A percentile compares a stretch with the other conserved stretches of the same genome.
Conservation (phyloP, 2,113 vertebrate species). For the Chunga burmeisteri region DNA sequence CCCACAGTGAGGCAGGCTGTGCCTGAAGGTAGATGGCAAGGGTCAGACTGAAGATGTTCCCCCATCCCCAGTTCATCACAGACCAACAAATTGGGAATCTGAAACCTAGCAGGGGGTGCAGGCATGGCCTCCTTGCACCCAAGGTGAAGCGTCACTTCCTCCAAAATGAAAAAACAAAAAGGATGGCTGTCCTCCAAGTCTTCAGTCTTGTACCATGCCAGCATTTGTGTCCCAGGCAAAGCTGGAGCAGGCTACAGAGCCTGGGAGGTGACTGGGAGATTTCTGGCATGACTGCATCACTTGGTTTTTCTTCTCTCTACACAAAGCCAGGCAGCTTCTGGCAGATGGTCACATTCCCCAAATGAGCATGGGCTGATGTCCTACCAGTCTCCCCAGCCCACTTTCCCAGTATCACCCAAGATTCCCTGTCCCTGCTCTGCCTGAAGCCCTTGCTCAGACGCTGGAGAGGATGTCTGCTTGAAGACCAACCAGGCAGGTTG, state of each 20-base stretch:
- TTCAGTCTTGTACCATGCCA: not conserved
- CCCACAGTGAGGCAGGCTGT: not conserved
- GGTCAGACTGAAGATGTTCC: not conserved
- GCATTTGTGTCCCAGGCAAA: not conserved
- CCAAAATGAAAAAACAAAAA: not conserved
- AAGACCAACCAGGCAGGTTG: not conserved
- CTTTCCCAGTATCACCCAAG: not conserved
- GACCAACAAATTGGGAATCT: not conserved
- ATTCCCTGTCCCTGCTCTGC: not conserved
- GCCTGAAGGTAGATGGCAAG: not conserved
- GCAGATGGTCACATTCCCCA: not conserved
- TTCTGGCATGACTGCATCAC: not conserved
- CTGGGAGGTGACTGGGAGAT: not conserved
- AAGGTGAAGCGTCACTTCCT: not conserved
- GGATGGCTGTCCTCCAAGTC: not conserved
- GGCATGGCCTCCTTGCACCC: not conserved
- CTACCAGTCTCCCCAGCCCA: not conserved
- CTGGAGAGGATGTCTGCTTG: fast-evolving
- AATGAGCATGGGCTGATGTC: not conserved
- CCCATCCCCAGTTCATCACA: not conserved
- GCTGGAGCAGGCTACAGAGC: not conserved
- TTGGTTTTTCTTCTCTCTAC: not conserved
- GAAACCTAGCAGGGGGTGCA: not conserved
- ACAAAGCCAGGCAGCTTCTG: not conserved
- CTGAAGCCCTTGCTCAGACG: not conserved